Evolutionary conservation across 2,113 vertebrate genomes (phyloP).

Genomic region (Potamarius usumacintae): DNA sequence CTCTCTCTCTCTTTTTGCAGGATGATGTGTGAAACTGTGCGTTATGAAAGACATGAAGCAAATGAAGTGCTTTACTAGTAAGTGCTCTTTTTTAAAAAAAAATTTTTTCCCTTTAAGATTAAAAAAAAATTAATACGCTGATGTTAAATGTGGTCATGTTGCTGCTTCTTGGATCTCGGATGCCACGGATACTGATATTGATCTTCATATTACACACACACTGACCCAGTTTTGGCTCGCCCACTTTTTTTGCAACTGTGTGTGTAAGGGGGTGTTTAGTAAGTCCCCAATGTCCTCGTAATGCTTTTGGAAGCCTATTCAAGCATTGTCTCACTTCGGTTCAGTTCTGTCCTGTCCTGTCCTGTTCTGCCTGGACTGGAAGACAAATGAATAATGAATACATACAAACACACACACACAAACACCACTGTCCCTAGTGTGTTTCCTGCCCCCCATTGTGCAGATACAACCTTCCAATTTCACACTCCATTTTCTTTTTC

Average conservation of each 20-base stretch:
- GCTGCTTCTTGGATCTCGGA: not conserved
- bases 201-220: constrained; percentile 29
- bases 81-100: constrained; percentile 75
- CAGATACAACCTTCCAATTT: constrained; percentile 43
- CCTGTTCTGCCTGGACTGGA: constrained; percentile 5
- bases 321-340: not conserved
- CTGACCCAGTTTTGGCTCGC: constrained; percentile 29
- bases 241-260: not conserved
- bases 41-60: constrained; percentile 95
- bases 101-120: not conserved
- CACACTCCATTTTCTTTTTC: constrained; percentile 49
- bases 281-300: not conserved
- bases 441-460: not conserved
- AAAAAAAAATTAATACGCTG: not conserved
- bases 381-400: not conserved
- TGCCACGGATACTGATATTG: constrained; percentile 16
- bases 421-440: not conserved
- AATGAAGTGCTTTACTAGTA: constrained; percentile 99
- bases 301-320: not conserved
- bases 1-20: constrained; percentile 70
- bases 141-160: not conserved
- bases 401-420: not conserved
- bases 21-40: constrained; percentile 96
- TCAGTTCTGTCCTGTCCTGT: not conserved
- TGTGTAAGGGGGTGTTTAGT: not conserved